Evolutionary conservation across 2,113 vertebrate species (phyloP), one percentile per base, ranked within the genome.

Genomic region (Python bivittatus): DNA sequence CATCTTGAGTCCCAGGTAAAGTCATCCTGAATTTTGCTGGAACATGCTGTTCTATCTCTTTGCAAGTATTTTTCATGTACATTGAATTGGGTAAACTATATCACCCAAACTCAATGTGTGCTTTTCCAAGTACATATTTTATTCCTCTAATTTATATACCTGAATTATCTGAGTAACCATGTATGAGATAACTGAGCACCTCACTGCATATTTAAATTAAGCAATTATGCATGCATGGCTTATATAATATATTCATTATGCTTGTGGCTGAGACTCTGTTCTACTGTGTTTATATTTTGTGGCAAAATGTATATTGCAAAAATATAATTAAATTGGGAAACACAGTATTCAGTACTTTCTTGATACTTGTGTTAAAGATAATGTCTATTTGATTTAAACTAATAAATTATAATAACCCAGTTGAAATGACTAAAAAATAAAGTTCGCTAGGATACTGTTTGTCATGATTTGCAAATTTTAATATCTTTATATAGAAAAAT

Each of bases 61-160:
- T 91, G 83, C n/a, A 68, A 86, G 92, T 64, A 91, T 90, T 94
- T 68, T 27, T 33, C 33, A 85, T 95, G 20, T 56, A 86, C 93
- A 93, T 91, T 48, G 93, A 68, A 88, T 90, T 90, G 88, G 25
- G 58, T 90, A 53, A 57, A 91, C 52, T 79, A 13, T 87, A 88
- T 91, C 48, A 53, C 89, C 84, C 58, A 52, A 53, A 7, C 54
- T 90, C 92, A 91, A 92, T 61, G 84, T 88, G 23, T 91, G 68
- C 86, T 83, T 93, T 91, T 84, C 84, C 85, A 88, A 15, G n/a
- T 83, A 33, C 61, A 88, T 87, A 64, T 90, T 72, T 84, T 84
- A 56, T 29, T 54, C 20, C 68, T 61, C 4, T 72, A 64, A 64
- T 88, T 91, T 84, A 89, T 23, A 89, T 56, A 84, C 27, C 91